Evolutionary conservation across 2,113 vertebrate species (phyloP), one percentile per base, ranked within the genome.

Genomic region (Typhlomys cinereus): DNA sequence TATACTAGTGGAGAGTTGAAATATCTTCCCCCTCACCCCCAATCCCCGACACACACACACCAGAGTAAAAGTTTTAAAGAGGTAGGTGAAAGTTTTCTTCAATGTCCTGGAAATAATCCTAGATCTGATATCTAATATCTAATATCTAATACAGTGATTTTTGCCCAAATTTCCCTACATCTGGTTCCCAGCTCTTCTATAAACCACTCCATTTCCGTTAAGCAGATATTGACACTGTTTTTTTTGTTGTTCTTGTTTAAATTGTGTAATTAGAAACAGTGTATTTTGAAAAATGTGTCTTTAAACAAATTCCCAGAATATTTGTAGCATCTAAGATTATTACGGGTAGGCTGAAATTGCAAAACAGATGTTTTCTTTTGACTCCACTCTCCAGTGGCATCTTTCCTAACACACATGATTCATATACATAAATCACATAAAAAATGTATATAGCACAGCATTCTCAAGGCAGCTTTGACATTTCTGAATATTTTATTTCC

Each of bases 401-500:
- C 79, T 98, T 97, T 96, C 96, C 95, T 92, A 97, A 94, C 92
- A 89, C 29, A 57, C 18, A 78, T 25, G 94, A 95, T 71, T 92
- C 62, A 76, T 90, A 93, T 64, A 93, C 88, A 97, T 91, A 97
- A 97, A 97, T 97, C 96, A 95, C 97, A 98, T 98, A 97, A 98
- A 97, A 98, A 97, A 98, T 98, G 97, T 95, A 97, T 98, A 97
- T 96, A 98, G 96, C 93, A 97, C 96, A 98, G 90, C 89, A 97
- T 95, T 92, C 97, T 97, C 97, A 93, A 94, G 97, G 94, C 97
- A 96, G 96, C 95, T 97, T 89, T 92, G 97, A 98, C 97, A 97
- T 79, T 95, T 97, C 98, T 98, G 94, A 98, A 98, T 98, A 98
- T 98, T 98, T 98, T 98, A 98, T 98, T 98, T 97, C 95, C 96